phyloP scores from a whole-genome alignment of 2,888 invertebrate genomes.

The Xestia rhomboidea region DNA sequence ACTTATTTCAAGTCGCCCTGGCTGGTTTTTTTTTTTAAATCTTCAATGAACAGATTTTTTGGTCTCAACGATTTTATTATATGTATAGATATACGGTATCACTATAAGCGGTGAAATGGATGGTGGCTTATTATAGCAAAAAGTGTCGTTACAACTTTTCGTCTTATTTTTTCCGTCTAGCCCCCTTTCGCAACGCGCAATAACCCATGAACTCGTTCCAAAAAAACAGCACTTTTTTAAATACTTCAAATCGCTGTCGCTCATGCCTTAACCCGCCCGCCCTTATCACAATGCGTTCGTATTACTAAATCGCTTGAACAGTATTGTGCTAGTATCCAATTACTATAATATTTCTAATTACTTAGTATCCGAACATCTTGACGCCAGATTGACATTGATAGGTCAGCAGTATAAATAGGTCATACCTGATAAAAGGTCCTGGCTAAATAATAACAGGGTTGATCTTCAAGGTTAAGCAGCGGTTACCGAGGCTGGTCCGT shows the following conservation, averaged over 20 bases:
- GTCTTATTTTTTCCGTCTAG: too few relatives aligned
- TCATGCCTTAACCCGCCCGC: not conserved
- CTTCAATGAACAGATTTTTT: too few relatives aligned
- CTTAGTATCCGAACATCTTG: not conserved
- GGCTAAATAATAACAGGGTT: not conserved
- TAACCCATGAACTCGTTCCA: too few relatives aligned
- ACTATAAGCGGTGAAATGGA: too few relatives aligned
- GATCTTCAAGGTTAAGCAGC: not conserved
- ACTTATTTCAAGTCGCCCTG: too few relatives aligned
- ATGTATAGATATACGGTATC: too few relatives aligned
- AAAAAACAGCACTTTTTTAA: too few relatives aligned
- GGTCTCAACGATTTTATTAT: too few relatives aligned
- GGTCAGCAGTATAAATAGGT: conserved; percentile 17
- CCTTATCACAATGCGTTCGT: conserved; percentile 17
- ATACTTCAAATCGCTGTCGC: conserved; percentile 8
- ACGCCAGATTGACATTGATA: conserved; percentile 19
- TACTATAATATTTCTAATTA: conserved; percentile 4
- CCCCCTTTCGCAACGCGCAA: too few relatives aligned
- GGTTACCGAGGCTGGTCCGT: not conserved
- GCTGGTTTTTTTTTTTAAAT: too few relatives aligned
- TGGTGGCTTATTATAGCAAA: too few relatives aligned
- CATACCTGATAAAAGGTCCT: not conserved
- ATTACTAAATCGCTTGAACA: conserved; percentile 11
- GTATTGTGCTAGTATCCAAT: not conserved
- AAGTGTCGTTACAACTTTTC: too few relatives aligned